A percentile compares a stretch with the other conserved stretches of the same genome.
These are phyloP conservation scores for Tinea pellionella DNA, from an alignment of 2,888 invertebrate species.

Conservation along the genomic window DNA sequence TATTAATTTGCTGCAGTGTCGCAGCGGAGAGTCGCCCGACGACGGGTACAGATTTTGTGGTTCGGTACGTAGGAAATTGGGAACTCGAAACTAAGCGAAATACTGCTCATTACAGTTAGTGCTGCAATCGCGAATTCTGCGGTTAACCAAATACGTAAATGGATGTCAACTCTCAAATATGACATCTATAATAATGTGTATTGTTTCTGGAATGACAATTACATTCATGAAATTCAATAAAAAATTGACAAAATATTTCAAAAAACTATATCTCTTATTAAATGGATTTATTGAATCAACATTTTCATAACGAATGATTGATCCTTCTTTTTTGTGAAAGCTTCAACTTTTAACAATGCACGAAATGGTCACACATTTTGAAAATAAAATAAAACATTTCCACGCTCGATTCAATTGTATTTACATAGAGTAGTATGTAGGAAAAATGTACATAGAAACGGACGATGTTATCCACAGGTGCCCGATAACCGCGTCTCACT, in stretches of 20 bases:
- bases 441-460: conserved; percentile 29
- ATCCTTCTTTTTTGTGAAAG: background rate
- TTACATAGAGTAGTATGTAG: conserved; percentile 14
- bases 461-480: conserved; percentile 57
- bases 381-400: conserved; percentile 2
- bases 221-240: background rate
- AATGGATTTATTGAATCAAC: background rate
- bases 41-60: conserved; percentile 55
- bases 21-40: conserved; percentile 27
- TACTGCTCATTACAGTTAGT: conserved; percentile 1
- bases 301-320: conserved; percentile 1
- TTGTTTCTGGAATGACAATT: background rate
- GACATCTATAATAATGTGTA: background rate
- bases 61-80: conserved; percentile 35
- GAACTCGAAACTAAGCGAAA: conserved; percentile 22
- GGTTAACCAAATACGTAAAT: conserved; percentile 12
- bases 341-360: conserved; percentile 1
- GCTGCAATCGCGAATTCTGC: conserved; percentile 10
- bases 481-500: conserved; percentile 38
- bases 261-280: background rate
- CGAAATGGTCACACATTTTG: background rate
- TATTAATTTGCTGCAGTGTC: conserved; percentile 40
- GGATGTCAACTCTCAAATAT: conserved; percentile 10
- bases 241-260: background rate
- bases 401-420: conserved; percentile 15